phyloP scores from a whole-genome alignment of 2,797 vertebrate species.

The Oreortyx pictus region DNA sequence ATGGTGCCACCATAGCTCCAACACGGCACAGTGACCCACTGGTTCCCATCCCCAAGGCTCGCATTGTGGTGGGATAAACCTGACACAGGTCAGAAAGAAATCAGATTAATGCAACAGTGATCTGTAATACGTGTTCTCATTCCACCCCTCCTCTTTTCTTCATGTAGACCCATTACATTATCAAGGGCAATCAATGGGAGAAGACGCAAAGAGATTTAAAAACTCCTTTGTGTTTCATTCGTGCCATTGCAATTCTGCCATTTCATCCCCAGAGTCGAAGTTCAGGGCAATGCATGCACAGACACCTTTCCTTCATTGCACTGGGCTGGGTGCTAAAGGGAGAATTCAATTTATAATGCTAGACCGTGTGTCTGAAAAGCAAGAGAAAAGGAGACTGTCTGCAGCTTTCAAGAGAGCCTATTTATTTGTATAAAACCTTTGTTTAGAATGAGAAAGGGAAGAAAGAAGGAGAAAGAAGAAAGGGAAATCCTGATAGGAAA shows the following conservation, averaged over 20 bases:
- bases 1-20: slow-evolving; percentile 95
- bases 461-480: background rate
- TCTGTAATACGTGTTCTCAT: background rate
- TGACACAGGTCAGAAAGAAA: slow-evolving; percentile 56
- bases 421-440: background rate
- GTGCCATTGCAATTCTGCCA: background rate
- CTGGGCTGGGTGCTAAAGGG: background rate
- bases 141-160: background rate
- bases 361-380: background rate
- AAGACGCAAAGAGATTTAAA: background rate
- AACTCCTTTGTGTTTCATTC: background rate
- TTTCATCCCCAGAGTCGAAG: background rate
- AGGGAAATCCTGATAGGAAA: background rate
- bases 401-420: background rate
- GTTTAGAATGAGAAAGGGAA: background rate
- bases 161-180: background rate
- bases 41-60: slow-evolving; percentile 92
- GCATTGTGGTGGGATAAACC: slow-evolving; percentile 92
- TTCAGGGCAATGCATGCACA: background rate
- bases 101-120: background rate
- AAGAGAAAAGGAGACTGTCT: background rate
- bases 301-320: background rate
- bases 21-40: slow-evolving; percentile 92
- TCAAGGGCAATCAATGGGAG: background rate
- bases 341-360: background rate